A percentile compares a stretch with the other conserved stretches of the same genome.
Conservation (phyloP, 23 tunicate genomes). For the Ciona savignyi region DNA sequence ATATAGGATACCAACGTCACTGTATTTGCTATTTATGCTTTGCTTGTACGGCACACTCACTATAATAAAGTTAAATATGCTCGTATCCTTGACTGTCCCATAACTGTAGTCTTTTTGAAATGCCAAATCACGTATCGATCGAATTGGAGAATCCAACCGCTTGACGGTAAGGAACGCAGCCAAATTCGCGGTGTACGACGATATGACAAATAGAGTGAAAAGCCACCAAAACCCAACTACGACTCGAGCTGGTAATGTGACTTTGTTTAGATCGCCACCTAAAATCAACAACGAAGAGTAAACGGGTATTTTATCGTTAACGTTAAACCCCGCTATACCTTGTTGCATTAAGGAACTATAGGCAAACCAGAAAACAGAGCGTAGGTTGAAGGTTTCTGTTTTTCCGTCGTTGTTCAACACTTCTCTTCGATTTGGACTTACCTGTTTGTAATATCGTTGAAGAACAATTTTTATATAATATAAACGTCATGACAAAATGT, state of each 20-base stretch:
- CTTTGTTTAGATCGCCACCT: slow-evolving; percentile 38
- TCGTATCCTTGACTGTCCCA: slow-evolving; percentile 57
- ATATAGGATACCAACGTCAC: too few species aligned
- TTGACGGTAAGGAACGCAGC: slow-evolving; percentile 63
- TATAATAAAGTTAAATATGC: slow-evolving; percentile 55
- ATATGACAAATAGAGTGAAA: slow-evolving; percentile 48
- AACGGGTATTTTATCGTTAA: neutral
- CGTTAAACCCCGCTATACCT: slow-evolving; percentile 23
- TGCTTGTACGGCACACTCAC: too few species aligned
- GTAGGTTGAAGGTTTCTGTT: slow-evolving; percentile 2
- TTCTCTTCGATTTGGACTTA: slow-evolving; percentile 9
- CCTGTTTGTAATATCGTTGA: slow-evolving; percentile 1
- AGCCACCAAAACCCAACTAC: slow-evolving; percentile 72
- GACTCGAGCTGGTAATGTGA: slow-evolving; percentile 39
- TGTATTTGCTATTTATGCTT: too few species aligned
- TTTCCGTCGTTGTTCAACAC: neutral
- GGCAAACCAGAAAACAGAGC: slow-evolving; percentile 53
- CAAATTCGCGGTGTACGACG: slow-evolving; percentile 73
- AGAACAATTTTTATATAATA: too few species aligned
- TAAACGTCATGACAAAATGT: neutral
- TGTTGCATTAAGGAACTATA: slow-evolving; percentile 78
- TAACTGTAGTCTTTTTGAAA: slow-evolving; percentile 30
- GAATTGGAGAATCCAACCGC: slow-evolving; percentile 41
- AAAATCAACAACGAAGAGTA: neutral
- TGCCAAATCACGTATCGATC: slow-evolving; percentile 46